phyloP scores from a whole-genome alignment of 2,113 vertebrate species.

The Potamarius usumacintae region DNA sequence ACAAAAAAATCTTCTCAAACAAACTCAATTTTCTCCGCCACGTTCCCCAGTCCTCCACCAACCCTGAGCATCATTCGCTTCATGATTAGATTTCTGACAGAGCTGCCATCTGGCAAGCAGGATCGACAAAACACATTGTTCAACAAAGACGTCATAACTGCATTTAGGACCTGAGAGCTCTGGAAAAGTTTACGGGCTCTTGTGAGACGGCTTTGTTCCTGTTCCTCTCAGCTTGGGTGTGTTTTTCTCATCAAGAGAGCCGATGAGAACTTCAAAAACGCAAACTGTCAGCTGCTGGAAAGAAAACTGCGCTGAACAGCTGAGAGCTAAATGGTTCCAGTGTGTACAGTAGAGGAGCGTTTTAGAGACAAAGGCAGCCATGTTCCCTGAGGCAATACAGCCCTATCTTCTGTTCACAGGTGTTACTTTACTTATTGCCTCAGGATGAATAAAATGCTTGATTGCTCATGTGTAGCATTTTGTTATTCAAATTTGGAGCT shows the following conservation, averaged over 20 bases:
- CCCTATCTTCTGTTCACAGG: not conserved
- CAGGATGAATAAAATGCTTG: constrained; percentile 1
- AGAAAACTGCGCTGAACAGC: constrained; percentile 10
- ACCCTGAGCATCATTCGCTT: constrained; percentile 3
- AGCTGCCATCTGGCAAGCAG: not conserved
- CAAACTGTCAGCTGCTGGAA: not conserved
- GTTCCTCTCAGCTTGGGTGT: not conserved
- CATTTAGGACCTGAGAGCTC: constrained; percentile 2
- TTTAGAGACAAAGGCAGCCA: constrained; percentile 10
- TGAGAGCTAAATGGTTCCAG: constrained; percentile 29
- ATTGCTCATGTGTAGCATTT: not conserved
- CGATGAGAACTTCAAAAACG: not conserved
- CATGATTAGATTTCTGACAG: not conserved
- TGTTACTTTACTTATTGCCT: constrained; percentile 8
- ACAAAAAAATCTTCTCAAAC: not conserved
- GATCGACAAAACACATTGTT: not conserved
- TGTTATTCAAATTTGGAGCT: not conserved
- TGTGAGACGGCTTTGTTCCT: not conserved
- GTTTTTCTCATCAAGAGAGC: constrained; percentile 12
- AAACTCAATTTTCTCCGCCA: not conserved
- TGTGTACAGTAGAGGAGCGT: constrained; percentile 27
- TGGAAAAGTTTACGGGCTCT: constrained; percentile 5
- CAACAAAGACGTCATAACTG: not conserved
- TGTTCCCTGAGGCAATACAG: constrained; percentile 6
- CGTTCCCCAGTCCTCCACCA: not conserved